Conservation (phyloP, 2,888 invertebrate species). For the Dione vanillae region DNA sequence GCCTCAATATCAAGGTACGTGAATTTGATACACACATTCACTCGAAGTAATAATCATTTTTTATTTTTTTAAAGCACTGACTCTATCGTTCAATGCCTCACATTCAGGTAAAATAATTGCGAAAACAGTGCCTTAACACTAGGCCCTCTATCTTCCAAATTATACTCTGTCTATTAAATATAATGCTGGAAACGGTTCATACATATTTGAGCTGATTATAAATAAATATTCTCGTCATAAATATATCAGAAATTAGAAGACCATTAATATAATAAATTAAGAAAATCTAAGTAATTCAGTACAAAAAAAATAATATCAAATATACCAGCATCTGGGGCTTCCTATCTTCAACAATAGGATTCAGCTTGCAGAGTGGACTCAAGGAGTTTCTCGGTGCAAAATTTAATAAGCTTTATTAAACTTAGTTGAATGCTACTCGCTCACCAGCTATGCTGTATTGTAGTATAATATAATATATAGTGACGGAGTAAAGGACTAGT, state of each 20-base stretch:
- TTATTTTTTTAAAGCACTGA: too few relatives aligned
- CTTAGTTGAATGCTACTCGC: conserved; percentile 21
- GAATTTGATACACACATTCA: too few relatives aligned
- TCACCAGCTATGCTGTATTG: conserved; percentile 21
- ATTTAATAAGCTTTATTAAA: conserved; percentile 29
- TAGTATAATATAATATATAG: conserved; percentile 15
- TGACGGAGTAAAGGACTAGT: conserved; percentile 1
- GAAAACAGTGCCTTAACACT: too few relatives aligned
- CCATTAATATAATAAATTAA: background rate
- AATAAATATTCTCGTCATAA: too few relatives aligned
- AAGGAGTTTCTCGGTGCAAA: conserved; percentile 19
- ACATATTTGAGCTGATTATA: too few relatives aligned
- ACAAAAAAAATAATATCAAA: conserved; percentile 8
- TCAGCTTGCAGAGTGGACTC: conserved; percentile 22
- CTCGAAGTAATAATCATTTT: too few relatives aligned
- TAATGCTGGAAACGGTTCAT: too few relatives aligned
- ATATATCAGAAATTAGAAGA: background rate
- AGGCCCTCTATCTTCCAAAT: too few relatives aligned
- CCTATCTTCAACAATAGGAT: conserved; percentile 24
- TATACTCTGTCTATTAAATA: too few relatives aligned
- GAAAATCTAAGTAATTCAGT: background rate
- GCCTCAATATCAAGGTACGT: too few relatives aligned
- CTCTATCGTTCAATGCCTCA: too few relatives aligned
- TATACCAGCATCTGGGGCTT: conserved; percentile 14
- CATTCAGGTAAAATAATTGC: too few relatives aligned